Base-by-base conservation (phyloP, 2,888 invertebrate genomes). In the Busseola fusca region DNA sequence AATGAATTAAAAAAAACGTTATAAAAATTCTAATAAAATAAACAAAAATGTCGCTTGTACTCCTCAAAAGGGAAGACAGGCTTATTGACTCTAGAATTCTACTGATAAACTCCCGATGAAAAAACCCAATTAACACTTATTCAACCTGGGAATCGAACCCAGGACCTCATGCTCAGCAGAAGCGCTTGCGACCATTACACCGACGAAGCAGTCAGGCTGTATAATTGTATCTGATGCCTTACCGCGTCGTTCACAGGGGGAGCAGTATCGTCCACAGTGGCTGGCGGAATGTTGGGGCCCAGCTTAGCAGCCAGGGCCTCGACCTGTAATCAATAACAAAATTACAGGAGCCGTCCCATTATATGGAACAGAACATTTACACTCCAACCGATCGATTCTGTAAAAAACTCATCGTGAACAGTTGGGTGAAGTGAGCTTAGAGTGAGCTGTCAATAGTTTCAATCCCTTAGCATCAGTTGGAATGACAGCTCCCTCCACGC, bases 271-370 rank as follows among this genome's bases (percentile, higher is more conserved):
- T 18, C 1, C 1, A 14, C 6, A 1, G 5, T 0, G 2, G 0
- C 9, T 9, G 76, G 72, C 6, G 80, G 80, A 5, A 80, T 72
- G 45, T 80, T 80, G 1, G 75, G 45, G 3, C 75, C 81, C 0
- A 80, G 66, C 21, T 72, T 75, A n/a, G 42, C 66, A 7, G 67
- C 58, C 1, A 80, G 60, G 1, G 5, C 3, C 40, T 40, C 12
- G 4, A 81, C 45, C 80, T 80, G 70, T 1, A 1, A 27, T 42
- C n/a, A 56, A 48, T 48, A 7, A 48, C 10, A n/a, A 48, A 48
- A 48, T n/a, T 10, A 48, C 21, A 21, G 21, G 21, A 21, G 21
- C 21, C 9, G 48, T 21, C n/a, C n/a, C 12, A 50, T 50, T n/a
- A n/a, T 50, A 12, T n/a, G 50, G 12, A n/a, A 1, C n/a, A 50